Evolutionary conservation across 1,140 invertebrate genomes (phyloP), one percentile per base, ranked within the genome.

Genomic region (Lycorma delicatula): DNA sequence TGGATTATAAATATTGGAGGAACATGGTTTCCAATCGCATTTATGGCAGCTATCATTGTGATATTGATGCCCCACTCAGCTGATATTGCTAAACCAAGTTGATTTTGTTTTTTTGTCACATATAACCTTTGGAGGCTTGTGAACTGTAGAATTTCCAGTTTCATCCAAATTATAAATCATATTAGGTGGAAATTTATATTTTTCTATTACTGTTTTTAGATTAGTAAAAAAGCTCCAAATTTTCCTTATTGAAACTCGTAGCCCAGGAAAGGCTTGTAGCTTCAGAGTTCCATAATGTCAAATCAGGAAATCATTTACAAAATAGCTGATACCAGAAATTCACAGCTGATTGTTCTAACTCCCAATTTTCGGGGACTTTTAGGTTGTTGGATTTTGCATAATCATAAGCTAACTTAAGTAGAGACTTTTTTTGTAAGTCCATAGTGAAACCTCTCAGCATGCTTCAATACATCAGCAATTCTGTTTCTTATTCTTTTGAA

Each of bases 161-260:
- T 76, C 71, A 57, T 74, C 70, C 7, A 71, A n/a, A 61, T 75
- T 78, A 63, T 73, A 73, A 46, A 75, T 72, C 49, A 65, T 64
- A 41, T 60, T 51, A 28, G 60, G 12, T 5, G 54, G 28, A 47
- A 67, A 63, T 16, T 63, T 62, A 46, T 62, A 46, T 34, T 54
- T 51, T 46, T 60, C 51, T 26, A 62, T 54, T 0, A 66, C 59
- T 23, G 23, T 34, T 41, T 13, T 26, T 13, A 59, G 53, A 11
- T 65, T 63, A 60, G 67, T 57, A 63, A 66, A 68, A 61, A 67
- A 69, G 44, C 20, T 58, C 46, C 44, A 68, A 62, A 51, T 65
- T 68, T 62, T 60, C 60, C 23, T 46, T 52, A 59, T 70, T 70
- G 31, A 73, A 72, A 34, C 36, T 55, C 3, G 66, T 64, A 29